Percentiles rank a stretch among this genome's conserved stretches.
These are phyloP conservation scores for Micrastur ruficollis DNA, from an alignment of 2,797 vertebrate species.

Conservation along the genomic window DNA sequence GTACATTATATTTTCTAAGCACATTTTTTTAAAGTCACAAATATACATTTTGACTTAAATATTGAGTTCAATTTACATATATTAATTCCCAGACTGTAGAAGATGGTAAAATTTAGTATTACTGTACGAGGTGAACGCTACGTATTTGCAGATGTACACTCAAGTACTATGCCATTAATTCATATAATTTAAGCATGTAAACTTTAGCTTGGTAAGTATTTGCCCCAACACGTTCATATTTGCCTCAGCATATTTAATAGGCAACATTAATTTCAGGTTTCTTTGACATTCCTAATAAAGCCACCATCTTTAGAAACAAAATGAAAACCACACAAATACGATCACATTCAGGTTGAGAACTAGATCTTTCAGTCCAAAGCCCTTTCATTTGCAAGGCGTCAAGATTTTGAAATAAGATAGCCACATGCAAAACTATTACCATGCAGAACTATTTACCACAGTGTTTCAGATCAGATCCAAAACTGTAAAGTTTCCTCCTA, in stretches of 20 bases:
- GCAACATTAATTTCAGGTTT: background rate
- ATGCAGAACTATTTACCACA: background rate
- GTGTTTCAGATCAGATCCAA: background rate
- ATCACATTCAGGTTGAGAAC: background rate
- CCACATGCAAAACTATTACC: background rate
- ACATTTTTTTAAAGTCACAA: background rate
- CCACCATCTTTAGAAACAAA: background rate
- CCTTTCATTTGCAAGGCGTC: constrained; percentile 13
- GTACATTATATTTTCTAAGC: background rate
- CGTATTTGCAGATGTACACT: background rate
- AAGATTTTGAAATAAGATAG: background rate
- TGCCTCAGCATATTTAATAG: background rate
- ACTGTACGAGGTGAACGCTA: background rate
- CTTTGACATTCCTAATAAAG: background rate
- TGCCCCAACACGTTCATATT: background rate
- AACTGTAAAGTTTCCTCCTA: background rate
- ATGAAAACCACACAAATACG: background rate
- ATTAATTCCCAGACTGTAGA: background rate
- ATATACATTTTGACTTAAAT: background rate
- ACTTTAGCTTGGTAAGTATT: background rate
- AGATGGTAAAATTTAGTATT: background rate
- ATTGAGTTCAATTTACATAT: background rate
- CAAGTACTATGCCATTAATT: background rate
- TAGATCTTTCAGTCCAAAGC: background rate
- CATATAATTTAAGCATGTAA: background rate